These are phyloP conservation scores for Trichopoda pennipes DNA, from an alignment of 2,888 invertebrate genomes.

Conservation along the genomic window DNA sequence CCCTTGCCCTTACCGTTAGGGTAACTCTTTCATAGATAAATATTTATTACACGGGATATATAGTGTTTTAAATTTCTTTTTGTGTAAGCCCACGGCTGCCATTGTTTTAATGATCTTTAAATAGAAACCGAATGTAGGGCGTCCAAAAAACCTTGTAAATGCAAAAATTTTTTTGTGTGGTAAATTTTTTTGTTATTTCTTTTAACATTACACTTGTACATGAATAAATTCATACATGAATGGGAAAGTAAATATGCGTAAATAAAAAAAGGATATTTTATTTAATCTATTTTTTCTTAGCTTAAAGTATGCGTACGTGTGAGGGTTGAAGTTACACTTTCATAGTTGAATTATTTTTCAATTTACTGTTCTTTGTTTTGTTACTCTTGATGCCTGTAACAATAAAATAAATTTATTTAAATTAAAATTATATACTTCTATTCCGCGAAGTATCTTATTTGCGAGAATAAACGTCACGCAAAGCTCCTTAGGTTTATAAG, in stretches of 20 bases:
- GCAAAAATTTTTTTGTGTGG: constrained; percentile 50
- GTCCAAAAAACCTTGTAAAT: constrained; percentile 33
- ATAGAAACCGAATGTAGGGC: neutral
- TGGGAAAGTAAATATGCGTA: neutral
- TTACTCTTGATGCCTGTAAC: constrained; percentile 40
- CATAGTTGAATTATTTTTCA: neutral
- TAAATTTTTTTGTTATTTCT: constrained; percentile 7
- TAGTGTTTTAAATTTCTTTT: no score
- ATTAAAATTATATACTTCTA: constrained; percentile 53
- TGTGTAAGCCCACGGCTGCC: no score
- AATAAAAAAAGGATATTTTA: neutral
- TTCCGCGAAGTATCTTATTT: constrained; percentile 60
- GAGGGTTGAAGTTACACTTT: neutral
- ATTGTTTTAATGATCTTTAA: no score
- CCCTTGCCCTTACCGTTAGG: no score
- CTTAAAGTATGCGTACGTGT: neutral
- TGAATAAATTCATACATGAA: neutral
- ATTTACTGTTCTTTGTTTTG: constrained; percentile 6
- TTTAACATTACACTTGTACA: constrained; percentile 29
- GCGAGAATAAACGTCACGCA: constrained; percentile 47
- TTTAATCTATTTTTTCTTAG: neutral
- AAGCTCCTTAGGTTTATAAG: constrained; percentile 39
- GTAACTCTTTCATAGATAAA: no score
- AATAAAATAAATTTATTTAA: constrained; percentile 57
- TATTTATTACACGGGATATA: no score